A percentile compares a stretch with the other conserved stretches of the same genome.
These are phyloP conservation scores for Trypoxylon attenuatum DNA, from an alignment of 2,888 invertebrate genomes.

Conservation along the genomic window DNA sequence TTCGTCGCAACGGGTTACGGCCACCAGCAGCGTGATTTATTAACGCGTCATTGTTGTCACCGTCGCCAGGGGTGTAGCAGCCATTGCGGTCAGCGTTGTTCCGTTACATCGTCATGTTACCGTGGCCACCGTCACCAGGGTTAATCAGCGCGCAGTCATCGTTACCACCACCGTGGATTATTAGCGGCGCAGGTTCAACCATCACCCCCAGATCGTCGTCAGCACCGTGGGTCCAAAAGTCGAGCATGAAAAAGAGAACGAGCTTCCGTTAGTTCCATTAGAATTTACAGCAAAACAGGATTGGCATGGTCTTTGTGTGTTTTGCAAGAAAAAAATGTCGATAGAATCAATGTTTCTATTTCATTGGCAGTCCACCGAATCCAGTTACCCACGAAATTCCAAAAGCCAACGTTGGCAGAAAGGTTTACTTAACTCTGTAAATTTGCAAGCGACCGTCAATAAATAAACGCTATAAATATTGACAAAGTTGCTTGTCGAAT, in stretches of 20 bases:
- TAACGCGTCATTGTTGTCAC: slow-evolving; percentile 44
- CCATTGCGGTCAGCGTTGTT: slow-evolving; percentile 31
- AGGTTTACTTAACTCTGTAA: too few relatives aligned
- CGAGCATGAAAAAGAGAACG: slow-evolving; percentile 41
- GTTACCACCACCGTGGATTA: slow-evolving; percentile 7
- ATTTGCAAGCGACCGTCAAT: too few relatives aligned
- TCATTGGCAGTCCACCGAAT: too few relatives aligned
- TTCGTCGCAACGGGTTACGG: slow-evolving; percentile 24
- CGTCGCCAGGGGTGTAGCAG: slow-evolving; percentile 41
- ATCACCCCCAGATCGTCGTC: slow-evolving; percentile 5
- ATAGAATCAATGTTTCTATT: too few relatives aligned
- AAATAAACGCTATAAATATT: too few relatives aligned
- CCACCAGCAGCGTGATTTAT: slow-evolving; percentile 39
- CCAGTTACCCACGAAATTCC: too few relatives aligned
- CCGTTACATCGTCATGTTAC: slow-evolving; percentile 29
- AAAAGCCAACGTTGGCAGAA: too few relatives aligned
- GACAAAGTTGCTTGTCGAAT: too few relatives aligned
- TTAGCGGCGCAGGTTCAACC: slow-evolving; percentile 8
- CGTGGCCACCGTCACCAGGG: slow-evolving; percentile 39
- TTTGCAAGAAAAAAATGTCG: too few relatives aligned
- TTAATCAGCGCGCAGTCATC: slow-evolving; percentile 30
- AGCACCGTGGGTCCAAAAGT: slow-evolving; percentile 9
- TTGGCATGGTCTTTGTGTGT: too few relatives aligned
- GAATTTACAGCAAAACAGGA: too few relatives aligned
- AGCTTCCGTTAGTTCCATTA: slow-evolving; percentile 29